Evolutionary conservation across 2,797 vertebrate species (phyloP).

Genomic region (Leptoclinus maculatus): DNA sequence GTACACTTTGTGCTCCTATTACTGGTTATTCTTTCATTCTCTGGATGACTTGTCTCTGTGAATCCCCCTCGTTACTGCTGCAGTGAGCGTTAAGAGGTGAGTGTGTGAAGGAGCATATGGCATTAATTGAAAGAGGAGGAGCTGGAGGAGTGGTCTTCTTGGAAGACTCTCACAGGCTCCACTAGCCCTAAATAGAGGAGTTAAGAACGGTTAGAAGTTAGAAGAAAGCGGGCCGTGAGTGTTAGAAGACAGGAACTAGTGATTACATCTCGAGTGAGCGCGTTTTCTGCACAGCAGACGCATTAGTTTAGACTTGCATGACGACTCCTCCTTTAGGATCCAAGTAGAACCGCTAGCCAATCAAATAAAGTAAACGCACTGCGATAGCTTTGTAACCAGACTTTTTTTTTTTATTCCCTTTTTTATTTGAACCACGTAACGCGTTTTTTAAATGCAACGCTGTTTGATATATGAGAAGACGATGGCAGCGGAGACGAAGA

Average conservation of each 20-base stretch:
- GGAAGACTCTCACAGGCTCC: slow-evolving; percentile 31
- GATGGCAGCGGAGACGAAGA: slow-evolving; percentile 91
- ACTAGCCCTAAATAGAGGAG: slow-evolving; percentile 2
- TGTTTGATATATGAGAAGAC: slow-evolving; percentile 93
- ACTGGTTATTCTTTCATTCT: neutral
- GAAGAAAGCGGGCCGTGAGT: neutral
- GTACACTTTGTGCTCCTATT: neutral
- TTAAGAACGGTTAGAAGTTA: slow-evolving; percentile 36
- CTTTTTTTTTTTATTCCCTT: neutral
- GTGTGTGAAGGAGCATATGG: slow-evolving; percentile 41
- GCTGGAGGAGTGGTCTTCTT: slow-evolving; percentile 49
- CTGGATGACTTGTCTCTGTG: neutral
- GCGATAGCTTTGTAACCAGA: fast-evolving
- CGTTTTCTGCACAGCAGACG: neutral
- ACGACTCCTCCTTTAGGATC: slow-evolving; percentile 32
- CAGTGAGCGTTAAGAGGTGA: slow-evolving; percentile 7
- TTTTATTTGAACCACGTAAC: slow-evolving; percentile 1
- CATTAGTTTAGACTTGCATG: slow-evolving; percentile 1
- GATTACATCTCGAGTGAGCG: neutral
- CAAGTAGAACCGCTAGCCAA: neutral
- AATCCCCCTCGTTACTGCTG: slow-evolving; percentile 2
- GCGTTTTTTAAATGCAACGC: slow-evolving; percentile 81
- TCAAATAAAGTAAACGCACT: neutral
- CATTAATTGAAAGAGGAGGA: slow-evolving; percentile 60
- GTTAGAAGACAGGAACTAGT: neutral